Evolutionary conservation across 2,888 invertebrate genomes (phyloP), one percentile per base, ranked within the genome.

Genomic region (Lycocerus yunnanus): DNA sequence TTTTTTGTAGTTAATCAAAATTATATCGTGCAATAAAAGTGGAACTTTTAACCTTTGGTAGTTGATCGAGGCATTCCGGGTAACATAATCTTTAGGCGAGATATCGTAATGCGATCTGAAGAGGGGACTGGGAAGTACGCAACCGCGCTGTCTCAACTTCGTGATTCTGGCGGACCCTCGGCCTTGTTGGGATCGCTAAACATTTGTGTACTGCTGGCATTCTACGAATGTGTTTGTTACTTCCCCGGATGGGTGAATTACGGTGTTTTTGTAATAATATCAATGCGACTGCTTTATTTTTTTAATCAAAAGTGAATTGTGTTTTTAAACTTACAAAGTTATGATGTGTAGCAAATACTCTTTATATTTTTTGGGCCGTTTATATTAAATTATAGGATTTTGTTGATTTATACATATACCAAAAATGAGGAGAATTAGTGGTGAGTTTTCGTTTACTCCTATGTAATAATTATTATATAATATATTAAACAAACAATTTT

Each of bases 131-230:
- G 60, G 75, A 73, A 79, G 74, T 79, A 78, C 80, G 80, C 80
- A 78, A 80, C 80, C 80, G 80, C 80, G 80, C 80, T 78, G 80
- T 79, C 80, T 78, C 77, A 78, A 78, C 79, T 78, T 76, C 73
- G 76, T 78, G 79, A 73, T 77, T 76, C 69, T 72, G 72, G 68
- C 72, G 72, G 75, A 60, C 73, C 75, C 67, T 74, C 77, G 76
- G 74, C 73, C 80, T 72, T 77, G 75, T 78, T 76, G 59, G 73
- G 43, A 69, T 76, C 72, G 73, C 68, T 71, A 69, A 72, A 61
- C 78, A 78, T 78, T 78, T 72, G 78, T 78, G 75, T 75, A 68
- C 69, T 69, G 76, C 43, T 75, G 75, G 68, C 73, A 76, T 74
- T 75, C 66, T 73, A 71, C 74, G 72, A 66, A 72, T 69, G 67